These are phyloP conservation scores for Eledone cirrhosa DNA, from an alignment of 2,888 invertebrate genomes.

Conservation along the genomic window DNA sequence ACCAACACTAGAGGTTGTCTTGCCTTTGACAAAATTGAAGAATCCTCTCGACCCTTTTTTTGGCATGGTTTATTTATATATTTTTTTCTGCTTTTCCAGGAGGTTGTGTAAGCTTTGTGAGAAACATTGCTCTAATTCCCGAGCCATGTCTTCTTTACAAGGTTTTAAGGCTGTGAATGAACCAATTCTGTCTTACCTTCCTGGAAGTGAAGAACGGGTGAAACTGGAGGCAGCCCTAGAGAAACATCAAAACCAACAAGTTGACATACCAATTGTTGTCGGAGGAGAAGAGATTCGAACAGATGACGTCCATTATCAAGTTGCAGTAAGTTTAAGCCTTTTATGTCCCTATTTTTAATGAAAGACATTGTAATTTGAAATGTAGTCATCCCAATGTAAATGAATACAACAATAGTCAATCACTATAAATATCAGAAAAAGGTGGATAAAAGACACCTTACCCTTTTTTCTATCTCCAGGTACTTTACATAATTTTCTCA, in stretches of 20 bases:
- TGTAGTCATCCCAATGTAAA: no score
- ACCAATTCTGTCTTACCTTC: constrained; percentile 75
- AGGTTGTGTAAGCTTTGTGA: not conserved
- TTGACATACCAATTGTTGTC: constrained; percentile 95
- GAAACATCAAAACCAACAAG: constrained; percentile 74
- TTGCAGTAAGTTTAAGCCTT: constrained; percentile 60
- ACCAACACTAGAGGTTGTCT: no score
- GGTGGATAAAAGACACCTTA: no score
- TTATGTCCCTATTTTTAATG: no score
- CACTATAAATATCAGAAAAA: no score
- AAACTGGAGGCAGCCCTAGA: constrained; percentile 78
- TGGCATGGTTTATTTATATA: no score
- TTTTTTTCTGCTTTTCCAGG: not conserved
- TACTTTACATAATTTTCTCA: no score
- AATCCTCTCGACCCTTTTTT: no score
- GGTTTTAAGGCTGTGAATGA: constrained; percentile 66
- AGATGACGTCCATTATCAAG: constrained; percentile 81
- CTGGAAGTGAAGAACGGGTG: constrained; percentile 82
- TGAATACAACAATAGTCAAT: no score
- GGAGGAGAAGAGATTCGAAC: constrained; percentile 87
- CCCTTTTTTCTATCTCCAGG: no score
- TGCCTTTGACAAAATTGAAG: no score
- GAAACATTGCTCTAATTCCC: not conserved
- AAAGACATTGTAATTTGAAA: no score
- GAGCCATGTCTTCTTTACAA: not conserved